A percentile compares a stretch with the other conserved stretches of the same genome.
These are phyloP conservation scores for Choloepus hoffmanni DNA, from an alignment of 2,113 vertebrate species.

Conservation along the genomic window DNA sequence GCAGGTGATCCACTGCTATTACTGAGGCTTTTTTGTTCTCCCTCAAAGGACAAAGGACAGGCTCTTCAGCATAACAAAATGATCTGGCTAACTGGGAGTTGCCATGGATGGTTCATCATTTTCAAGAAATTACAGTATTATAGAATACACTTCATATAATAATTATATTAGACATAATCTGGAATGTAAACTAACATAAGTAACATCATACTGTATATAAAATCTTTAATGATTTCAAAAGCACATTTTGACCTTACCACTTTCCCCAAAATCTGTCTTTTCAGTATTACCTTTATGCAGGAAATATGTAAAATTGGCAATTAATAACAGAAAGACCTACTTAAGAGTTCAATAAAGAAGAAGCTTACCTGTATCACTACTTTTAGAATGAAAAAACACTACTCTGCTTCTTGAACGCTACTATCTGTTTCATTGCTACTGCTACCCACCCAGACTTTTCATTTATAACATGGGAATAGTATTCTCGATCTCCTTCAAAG, in stretches of 20 bases:
- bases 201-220: neutral
- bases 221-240: slow-evolving; percentile 11
- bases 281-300: neutral
- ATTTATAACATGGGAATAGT: neutral
- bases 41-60: neutral
- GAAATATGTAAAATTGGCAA: neutral
- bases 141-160: neutral
- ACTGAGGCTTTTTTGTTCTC: neutral
- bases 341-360: neutral
- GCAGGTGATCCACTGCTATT: too few species aligned
- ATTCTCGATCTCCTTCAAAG: neutral
- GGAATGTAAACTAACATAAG: neutral
- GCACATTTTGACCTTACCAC: neutral
- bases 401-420: neutral
- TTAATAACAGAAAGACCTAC: neutral
- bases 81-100: neutral
- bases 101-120: neutral
- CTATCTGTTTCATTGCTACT: neutral
- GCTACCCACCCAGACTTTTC: neutral
- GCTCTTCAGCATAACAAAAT: neutral
- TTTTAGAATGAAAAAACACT: neutral
- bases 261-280: neutral
- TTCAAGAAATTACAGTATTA: neutral
- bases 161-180: neutral
- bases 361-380: neutral